Base-by-base conservation (phyloP, 2,888 invertebrate species). In the Meghimatium bilineatum region DNA sequence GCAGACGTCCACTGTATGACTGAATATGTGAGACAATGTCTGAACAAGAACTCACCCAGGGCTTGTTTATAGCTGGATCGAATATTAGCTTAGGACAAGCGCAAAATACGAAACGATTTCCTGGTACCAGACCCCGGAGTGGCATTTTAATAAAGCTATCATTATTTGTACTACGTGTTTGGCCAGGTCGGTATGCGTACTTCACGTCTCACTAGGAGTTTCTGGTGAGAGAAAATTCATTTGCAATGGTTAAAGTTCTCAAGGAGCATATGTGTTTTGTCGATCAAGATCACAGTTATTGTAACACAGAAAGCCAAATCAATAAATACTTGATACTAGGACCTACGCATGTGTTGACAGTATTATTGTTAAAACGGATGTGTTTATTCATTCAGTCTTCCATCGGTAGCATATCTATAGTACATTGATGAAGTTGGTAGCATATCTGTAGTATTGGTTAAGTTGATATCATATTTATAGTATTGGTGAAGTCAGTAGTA, bases 131-230 rank as follows among this genome's bases (percentile, higher is more conserved):
- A n/a, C 5, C 49, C 29, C 23, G 17, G 56, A 56, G 56, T 60
- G 34, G 34, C 76, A 56, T 76, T 56, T 76, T 29, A 56, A 76
- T 20, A 44, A 76, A 36, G 76, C 10, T 17, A 60, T 56, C 56
- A 32, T 76, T 60, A 23, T 56, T 29, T 23, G 20, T 36, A 23
- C 1, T 26, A n/a, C 60, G n/a, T 63, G 26, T 60, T 74, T 49
- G 49, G 5, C 14, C 17, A 44, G 26, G 44, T 44, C 72, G 20
- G 29, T 44, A 29, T 49, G 23, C 36, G 60, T 63, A 6, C n/a
- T n/a, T 23, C 60, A n/a, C 26, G 26, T 63, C 60, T 63, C n/a
- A 63, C 6, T 63, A 63, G 5, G n/a, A 63, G n/a, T 63, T 63
- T 63, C 60, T 5, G 26, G 3, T n/a, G 5, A 1, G 5, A 63